These are phyloP conservation scores for Zonotrichia albicollis DNA, from an alignment of 2,797 vertebrate species.

Conservation along the genomic window DNA sequence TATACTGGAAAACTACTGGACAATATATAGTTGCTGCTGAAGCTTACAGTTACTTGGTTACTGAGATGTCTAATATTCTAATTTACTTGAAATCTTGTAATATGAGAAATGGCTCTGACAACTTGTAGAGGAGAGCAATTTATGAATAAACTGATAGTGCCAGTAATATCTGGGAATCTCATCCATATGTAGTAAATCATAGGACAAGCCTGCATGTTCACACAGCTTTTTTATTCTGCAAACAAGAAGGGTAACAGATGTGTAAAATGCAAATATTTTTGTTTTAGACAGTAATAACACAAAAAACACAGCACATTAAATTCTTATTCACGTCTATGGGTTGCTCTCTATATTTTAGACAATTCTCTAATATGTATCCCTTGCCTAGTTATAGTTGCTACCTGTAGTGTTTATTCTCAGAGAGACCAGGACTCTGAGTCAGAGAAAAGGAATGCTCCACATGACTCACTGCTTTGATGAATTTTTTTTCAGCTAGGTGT, in stretches of 20 bases:
- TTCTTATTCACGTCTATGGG: not conserved
- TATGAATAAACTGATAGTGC: not conserved
- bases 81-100: not conserved
- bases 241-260: constrained; percentile 1
- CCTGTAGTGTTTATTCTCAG: not conserved
- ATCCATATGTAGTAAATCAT: not conserved
- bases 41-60: not conserved
- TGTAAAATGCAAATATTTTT: constrained; percentile 6
- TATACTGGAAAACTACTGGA: not conserved
- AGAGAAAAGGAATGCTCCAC: not conserved
- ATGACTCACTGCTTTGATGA: not conserved
- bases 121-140: not conserved
- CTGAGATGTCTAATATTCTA: not conserved
- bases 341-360: not conserved
- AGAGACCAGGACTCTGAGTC: not conserved
- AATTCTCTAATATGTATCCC: constrained; percentile 2
- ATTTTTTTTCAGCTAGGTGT: not conserved
- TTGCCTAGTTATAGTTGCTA: not conserved
- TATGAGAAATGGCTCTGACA: not conserved
- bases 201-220: not conserved
- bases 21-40: not conserved
- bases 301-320: not conserved
- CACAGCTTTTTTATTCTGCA: not conserved
- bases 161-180: not conserved
- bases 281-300: not conserved